Percentiles rank a stretch among this genome's conserved stretches.
phyloP scores from a whole-genome alignment of 2,888 invertebrate species.

The Chaetogeoica ovagalla region DNA sequence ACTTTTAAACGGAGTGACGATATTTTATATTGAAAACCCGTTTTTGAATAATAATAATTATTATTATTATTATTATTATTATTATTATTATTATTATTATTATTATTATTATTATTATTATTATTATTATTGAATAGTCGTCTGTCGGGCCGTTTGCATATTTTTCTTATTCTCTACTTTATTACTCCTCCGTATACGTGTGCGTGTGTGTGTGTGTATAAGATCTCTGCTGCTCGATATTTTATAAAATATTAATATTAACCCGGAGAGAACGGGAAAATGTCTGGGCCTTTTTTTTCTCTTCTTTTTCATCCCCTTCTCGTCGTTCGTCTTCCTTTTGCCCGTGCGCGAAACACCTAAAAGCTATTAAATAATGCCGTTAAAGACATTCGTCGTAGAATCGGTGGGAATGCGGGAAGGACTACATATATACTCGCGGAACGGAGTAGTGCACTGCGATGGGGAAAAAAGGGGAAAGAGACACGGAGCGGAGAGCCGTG shows the following conservation, averaged over 20 bases:
- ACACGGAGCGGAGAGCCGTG: neutral
- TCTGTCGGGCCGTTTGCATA: conserved; percentile 8
- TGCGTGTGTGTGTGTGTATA: neutral
- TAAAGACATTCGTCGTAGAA: conserved; percentile 39
- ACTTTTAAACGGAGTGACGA: neutral
- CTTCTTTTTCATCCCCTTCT: neutral
- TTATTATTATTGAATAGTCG: conserved; percentile 31
- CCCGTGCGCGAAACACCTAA: conserved; percentile 4
- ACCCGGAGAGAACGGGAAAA: conserved; percentile 11
- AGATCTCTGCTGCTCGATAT: conserved; percentile 4
- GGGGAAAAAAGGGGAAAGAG: neutral
- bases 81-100: too few relatives aligned
- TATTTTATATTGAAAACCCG: conserved; percentile 21
- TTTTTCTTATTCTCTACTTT: conserved; percentile 5
- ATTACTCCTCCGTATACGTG: too few relatives aligned
- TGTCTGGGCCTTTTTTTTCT: neutral
- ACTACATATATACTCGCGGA: neutral
- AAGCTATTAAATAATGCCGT: conserved; percentile 40
- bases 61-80: too few relatives aligned
- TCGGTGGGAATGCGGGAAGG: neutral
- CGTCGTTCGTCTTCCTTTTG: neutral
- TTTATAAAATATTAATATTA: conserved; percentile 43
- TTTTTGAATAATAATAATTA: conserved; percentile 39
- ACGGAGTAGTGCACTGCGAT: neutral
- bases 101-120: too few relatives aligned